phyloP scores from a whole-genome alignment of 2,113 vertebrate genomes.

The Salvelinus namaycush region DNA sequence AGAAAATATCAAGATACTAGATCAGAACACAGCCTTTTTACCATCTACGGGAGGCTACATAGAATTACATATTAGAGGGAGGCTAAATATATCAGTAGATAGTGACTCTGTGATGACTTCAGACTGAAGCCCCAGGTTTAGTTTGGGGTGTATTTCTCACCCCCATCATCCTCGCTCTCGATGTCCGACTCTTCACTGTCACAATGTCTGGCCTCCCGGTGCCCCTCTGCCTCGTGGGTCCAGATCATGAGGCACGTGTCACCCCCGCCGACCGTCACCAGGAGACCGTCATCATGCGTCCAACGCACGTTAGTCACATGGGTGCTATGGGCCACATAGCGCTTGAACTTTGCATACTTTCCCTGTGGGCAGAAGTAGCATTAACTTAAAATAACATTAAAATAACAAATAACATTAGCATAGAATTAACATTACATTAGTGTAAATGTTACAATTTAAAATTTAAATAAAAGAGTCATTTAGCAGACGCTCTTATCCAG shows the following conservation, averaged over 20 bases:
- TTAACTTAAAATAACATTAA: constrained; percentile 27
- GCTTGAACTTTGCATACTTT: constrained; percentile 94
- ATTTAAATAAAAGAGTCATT: too few species aligned
- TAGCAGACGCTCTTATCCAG: too few species aligned
- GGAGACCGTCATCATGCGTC: constrained; percentile 88
- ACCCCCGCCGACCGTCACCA: constrained; percentile 88
- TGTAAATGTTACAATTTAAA: background rate
- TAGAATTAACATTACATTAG: constrained; percentile 29
- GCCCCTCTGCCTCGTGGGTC: constrained; percentile 87
- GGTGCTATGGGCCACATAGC: constrained; percentile 93
- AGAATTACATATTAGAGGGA: too few species aligned
- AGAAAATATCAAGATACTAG: background rate
- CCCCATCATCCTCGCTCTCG: constrained; percentile 96
- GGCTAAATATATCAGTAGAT: too few species aligned
- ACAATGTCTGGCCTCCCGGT: constrained; percentile 82
- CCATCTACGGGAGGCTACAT: too few species aligned
- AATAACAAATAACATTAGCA: background rate
- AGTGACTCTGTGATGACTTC: background rate
- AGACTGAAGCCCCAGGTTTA: background rate
- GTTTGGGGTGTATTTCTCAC: constrained; percentile 60
- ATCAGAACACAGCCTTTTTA: too few species aligned
- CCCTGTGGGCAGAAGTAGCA: constrained; percentile 75
- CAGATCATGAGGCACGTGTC: constrained; percentile 97
- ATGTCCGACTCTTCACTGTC: constrained; percentile 97
- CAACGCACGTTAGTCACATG: constrained; percentile 96